Evolutionary conservation across 2,113 vertebrate genomes (phyloP).

Genomic region (Chauna torquata): DNA sequence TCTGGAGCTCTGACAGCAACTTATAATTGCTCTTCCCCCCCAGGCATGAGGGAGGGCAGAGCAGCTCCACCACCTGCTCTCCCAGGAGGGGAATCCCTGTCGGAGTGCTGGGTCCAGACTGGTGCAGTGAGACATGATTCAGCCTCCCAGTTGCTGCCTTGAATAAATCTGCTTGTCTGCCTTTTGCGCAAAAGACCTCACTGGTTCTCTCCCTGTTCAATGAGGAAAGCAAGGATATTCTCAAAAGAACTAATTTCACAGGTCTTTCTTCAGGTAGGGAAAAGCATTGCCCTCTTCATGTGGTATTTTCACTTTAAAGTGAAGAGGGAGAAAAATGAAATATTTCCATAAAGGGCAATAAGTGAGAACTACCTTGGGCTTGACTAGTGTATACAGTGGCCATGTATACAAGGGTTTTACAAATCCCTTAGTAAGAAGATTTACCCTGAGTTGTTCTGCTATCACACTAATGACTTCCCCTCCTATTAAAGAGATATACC

Average conservation of each 20-base stretch:
- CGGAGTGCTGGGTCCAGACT: not conserved
- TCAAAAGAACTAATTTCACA: not conserved
- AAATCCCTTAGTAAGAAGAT: not conserved
- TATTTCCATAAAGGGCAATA: not conserved
- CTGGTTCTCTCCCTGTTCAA: not conserved
- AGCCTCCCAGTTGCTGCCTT: not conserved
- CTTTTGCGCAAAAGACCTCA: not conserved
- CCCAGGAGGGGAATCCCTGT: not conserved
- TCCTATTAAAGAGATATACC: not conserved
- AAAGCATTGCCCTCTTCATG: not conserved
- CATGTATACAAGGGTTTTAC: not conserved
- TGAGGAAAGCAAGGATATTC: not conserved
- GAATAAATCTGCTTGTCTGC: not conserved
- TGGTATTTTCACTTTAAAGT: not conserved
- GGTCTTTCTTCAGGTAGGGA: not conserved
- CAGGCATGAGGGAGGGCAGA: not conserved
- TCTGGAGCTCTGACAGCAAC: not conserved
- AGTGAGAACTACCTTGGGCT: not conserved
- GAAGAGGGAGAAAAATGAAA: not conserved
- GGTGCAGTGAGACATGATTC: rapidly evolving
- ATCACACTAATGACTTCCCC: not conserved
- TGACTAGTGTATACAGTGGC: not conserved
- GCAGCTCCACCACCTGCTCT: not conserved
- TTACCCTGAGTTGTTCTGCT: not conserved
- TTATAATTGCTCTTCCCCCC: not conserved